These are phyloP conservation scores for Copidosoma floridanum DNA, from an alignment of 1,140 invertebrate species.

Conservation along the genomic window DNA sequence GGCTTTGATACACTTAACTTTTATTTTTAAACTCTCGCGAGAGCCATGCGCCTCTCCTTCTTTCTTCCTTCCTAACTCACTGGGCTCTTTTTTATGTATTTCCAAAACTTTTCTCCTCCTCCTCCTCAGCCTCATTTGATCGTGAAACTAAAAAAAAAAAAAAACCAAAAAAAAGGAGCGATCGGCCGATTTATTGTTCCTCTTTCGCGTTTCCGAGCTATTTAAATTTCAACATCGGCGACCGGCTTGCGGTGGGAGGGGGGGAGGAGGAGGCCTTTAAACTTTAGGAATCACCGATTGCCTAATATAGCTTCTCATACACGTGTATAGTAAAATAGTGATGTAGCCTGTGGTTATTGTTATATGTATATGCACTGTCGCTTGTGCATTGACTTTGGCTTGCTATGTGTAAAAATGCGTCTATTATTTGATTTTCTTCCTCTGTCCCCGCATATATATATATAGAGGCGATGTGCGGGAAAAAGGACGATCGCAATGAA, in stretches of 20 bases:
- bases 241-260: too few species aligned
- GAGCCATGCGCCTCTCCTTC: neutral
- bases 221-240: conserved; percentile 21
- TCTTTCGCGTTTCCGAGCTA: conserved; percentile 4
- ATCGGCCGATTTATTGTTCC: neutral
- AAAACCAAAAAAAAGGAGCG: too few species aligned
- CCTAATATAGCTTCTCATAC: neutral
- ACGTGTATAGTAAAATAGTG: too few species aligned
- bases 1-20: too few species aligned
- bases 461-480: too few species aligned
- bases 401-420: too few species aligned
- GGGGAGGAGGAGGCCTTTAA: conserved; percentile 19
- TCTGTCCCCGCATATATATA: too few species aligned
- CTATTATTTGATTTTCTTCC: too few species aligned
- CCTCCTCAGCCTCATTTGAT: neutral
- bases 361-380: neutral
- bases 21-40: conserved; percentile 11
- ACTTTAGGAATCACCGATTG: conserved; percentile 16
- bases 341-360: too few species aligned
- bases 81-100: too few species aligned
- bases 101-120: neutral
- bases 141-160: neutral
- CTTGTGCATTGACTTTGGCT: neutral
- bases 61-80: neutral
- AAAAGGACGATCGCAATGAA: too few species aligned